Conservation (phyloP, 2,888 invertebrate genomes). For the Diarsia mendica region DNA sequence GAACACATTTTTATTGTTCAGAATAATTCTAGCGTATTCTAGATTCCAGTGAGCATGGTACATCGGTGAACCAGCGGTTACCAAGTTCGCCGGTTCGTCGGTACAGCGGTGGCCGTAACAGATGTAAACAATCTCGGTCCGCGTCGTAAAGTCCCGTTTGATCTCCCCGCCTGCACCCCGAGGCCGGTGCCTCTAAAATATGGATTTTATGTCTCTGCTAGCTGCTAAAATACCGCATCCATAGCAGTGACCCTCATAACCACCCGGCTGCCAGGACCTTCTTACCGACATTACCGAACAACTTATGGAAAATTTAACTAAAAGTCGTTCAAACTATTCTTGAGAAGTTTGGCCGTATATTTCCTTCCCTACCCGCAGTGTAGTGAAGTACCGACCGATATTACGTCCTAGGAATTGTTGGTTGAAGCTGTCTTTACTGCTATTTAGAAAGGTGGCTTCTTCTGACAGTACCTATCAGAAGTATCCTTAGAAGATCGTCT, state of each 20-base stretch:
- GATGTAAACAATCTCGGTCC: conserved; percentile 90
- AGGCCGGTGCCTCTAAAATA: conserved; percentile 86
- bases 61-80: conserved; percentile 83
- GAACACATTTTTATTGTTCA: conserved; percentile 11
- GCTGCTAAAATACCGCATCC: conserved; percentile 88
- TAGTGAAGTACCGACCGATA: neutral
- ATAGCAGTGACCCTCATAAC: conserved; percentile 85
- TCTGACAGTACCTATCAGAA: neutral
- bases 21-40: conserved; percentile 49
- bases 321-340: conserved; percentile 57
- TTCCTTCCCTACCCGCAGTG: conserved; percentile 18
- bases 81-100: conserved; percentile 80
- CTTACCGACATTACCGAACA: conserved; percentile 57
- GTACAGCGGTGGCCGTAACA: conserved; percentile 86
- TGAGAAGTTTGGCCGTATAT: conserved; percentile 37
- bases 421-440: neutral
- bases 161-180: conserved; percentile 81
- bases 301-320: conserved; percentile 60
- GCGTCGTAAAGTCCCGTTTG: conserved; percentile 89
- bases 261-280: conserved; percentile 65
- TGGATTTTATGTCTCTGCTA: conserved; percentile 88
- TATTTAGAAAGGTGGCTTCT: neutral
- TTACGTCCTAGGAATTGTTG: neutral
- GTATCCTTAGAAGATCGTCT: neutral
- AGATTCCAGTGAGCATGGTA: conserved; percentile 48